phyloP scores from a whole-genome alignment of 2,888 invertebrate genomes.

The Teleogryllus oceanicus region DNA sequence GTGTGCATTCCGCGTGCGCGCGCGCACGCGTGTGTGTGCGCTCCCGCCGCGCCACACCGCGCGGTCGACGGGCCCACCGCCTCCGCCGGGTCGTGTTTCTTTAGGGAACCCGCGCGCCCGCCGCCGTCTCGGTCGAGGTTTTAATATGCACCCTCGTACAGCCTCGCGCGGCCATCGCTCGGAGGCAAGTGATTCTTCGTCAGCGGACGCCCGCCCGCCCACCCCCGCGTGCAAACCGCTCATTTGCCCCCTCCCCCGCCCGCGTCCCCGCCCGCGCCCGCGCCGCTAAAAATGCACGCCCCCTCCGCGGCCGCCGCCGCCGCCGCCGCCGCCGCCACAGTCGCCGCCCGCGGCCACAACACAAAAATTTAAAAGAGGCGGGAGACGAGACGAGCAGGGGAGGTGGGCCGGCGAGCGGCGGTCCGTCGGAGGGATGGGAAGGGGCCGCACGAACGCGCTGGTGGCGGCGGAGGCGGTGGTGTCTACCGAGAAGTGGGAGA shows the following conservation, averaged over 20 bases:
- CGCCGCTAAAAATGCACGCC: not conserved
- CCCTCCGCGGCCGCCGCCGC: not conserved
- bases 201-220: not conserved
- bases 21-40: too few species aligned
- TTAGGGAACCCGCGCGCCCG: not conserved
- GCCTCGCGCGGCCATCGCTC: not conserved
- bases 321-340: not conserved
- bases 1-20: too few species aligned
- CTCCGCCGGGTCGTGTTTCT: slow-evolving; percentile 8
- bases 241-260: not conserved
- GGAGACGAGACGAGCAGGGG: not conserved
- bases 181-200: not conserved
- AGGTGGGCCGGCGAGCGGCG: not conserved
- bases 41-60: too few species aligned
- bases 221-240: slow-evolving; percentile 4
- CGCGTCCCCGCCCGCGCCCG: not conserved
- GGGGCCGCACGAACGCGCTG: not conserved
- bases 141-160: slow-evolving; percentile 1
- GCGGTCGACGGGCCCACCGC: not conserved
- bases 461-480: not conserved
- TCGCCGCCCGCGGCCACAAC: not conserved
- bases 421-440: not conserved
- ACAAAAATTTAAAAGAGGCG: not conserved
- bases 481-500: not conserved
- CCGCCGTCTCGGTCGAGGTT: slow-evolving; percentile 6